phyloP scores from a whole-genome alignment of 2,113 vertebrate genomes.

The Mormyrus lacerda region DNA sequence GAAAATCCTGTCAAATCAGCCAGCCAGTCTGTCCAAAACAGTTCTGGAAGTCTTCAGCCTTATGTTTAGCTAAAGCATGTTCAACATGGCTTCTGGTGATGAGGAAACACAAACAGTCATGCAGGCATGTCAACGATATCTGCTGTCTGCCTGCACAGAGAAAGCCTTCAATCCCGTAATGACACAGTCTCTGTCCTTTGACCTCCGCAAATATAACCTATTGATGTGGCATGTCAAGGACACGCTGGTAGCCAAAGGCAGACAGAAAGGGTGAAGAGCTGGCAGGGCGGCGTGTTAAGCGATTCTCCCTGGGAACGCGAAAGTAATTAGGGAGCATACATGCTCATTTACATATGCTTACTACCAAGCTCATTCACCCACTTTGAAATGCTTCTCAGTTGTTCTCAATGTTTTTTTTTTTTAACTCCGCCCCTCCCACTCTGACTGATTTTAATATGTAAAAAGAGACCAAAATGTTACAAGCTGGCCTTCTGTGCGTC shows the following conservation, averaged over 20 bases:
- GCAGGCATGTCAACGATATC: neutral
- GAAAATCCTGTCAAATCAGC: neutral
- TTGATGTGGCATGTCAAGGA: neutral
- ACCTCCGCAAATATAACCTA: neutral
- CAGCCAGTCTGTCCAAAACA: neutral
- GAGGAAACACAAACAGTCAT: neutral
- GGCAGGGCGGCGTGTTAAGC: neutral
- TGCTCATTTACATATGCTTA: slow-evolving; percentile 11
- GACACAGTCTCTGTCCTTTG: neutral
- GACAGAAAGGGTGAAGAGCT: neutral
- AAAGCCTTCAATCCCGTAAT: neutral
- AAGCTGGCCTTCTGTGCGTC: neutral
- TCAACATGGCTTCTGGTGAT: neutral
- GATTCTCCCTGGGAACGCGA: slow-evolving; percentile 3
- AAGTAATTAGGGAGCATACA: neutral
- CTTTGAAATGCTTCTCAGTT: neutral
- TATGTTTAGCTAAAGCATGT: neutral
- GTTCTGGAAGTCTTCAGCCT: neutral
- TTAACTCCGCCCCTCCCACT: neutral
- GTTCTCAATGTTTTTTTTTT: neutral
- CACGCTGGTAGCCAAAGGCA: neutral
- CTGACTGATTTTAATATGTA: neutral
- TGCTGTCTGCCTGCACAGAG: neutral
- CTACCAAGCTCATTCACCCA: neutral
- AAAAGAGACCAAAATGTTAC: neutral